These are phyloP conservation scores for Galerucella calmariensis DNA, from an alignment of 2,888 invertebrate genomes.

Conservation along the genomic window DNA sequence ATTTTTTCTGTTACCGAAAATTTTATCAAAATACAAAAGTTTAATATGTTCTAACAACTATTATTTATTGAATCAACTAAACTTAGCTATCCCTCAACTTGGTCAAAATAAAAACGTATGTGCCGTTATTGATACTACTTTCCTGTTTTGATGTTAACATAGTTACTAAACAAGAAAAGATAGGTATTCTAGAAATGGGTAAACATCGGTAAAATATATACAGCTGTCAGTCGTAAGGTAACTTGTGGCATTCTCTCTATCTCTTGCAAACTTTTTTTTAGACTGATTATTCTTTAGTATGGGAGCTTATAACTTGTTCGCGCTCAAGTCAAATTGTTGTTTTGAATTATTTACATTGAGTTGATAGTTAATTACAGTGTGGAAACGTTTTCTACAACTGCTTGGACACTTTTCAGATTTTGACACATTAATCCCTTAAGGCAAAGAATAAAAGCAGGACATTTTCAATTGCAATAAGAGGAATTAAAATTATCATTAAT, in stretches of 20 bases:
- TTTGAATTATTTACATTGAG: too few species aligned
- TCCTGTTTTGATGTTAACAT: conserved; percentile 15
- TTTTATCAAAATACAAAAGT: too few species aligned
- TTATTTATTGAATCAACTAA: too few species aligned
- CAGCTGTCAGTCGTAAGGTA: conserved; percentile 36
- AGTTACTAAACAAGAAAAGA: conserved; percentile 3
- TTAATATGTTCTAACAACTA: too few species aligned
- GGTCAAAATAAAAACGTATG: neutral
- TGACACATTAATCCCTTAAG: too few species aligned
- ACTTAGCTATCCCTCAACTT: too few species aligned
- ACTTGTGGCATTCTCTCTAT: conserved; percentile 22
- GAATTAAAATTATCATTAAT: too few species aligned
- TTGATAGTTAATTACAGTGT: neutral
- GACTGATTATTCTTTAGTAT: conserved; percentile 20
- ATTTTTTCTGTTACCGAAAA: too few species aligned
- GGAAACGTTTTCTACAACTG: too few species aligned
- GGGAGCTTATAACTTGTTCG: conserved; percentile 3
- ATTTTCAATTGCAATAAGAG: too few species aligned
- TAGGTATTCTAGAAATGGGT: conserved; percentile 34
- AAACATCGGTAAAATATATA: conserved; percentile 33
- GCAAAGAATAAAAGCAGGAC: too few species aligned
- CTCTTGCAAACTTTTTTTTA: conserved; percentile 27
- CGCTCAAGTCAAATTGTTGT: neutral
- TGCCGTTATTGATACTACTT: conserved; percentile 15
- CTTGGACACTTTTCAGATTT: too few species aligned